A percentile compares a stretch with the other conserved stretches of the same genome.
These are phyloP conservation scores for Aphaenogaster ashmeadi DNA, from an alignment of 1,140 invertebrate species.

Conservation along the genomic window DNA sequence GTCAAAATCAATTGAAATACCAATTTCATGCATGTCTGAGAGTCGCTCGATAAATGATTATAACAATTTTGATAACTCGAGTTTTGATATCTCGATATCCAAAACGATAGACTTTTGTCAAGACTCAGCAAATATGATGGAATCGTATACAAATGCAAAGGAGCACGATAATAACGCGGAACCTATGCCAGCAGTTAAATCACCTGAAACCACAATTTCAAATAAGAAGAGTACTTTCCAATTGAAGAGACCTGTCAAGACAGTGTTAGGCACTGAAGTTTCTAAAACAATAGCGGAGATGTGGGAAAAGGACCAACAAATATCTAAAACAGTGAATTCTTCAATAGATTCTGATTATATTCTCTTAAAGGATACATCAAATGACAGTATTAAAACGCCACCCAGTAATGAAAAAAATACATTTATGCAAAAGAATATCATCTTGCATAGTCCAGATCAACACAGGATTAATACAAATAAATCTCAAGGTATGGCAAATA, in stretches of 20 bases:
- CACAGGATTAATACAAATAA: not conserved
- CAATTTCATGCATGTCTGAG: not conserved
- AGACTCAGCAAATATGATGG: conserved; percentile 5
- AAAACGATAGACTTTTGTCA: conserved; percentile 1
- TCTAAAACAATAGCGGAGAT: conserved; percentile 78
- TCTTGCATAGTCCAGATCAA: not conserved
- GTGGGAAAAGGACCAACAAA: conserved; percentile 75
- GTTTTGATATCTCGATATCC: not conserved
- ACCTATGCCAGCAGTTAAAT: not conserved
- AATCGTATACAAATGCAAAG: conserved; percentile 20
- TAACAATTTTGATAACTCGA: not conserved
- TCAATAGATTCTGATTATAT: not conserved
- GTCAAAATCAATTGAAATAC: not conserved
- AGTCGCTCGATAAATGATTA: not conserved
- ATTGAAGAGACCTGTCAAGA: conserved; percentile 80
- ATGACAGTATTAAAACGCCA: not conserved
- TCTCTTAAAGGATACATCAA: not conserved
- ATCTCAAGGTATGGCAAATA: conserved; percentile 25
- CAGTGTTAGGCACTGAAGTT: conserved; percentile 69
- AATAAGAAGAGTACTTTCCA: conserved; percentile 76
- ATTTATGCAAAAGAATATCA: conserved; percentile 5
- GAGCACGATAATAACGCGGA: conserved; percentile 9
- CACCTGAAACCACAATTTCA: not conserved
- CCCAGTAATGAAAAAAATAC: conserved; percentile 14
- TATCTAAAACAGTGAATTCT: conserved; percentile 27